These are phyloP conservation scores for Pipra filicauda DNA, from an alignment of 2,113 vertebrate species.

Conservation along the genomic window DNA sequence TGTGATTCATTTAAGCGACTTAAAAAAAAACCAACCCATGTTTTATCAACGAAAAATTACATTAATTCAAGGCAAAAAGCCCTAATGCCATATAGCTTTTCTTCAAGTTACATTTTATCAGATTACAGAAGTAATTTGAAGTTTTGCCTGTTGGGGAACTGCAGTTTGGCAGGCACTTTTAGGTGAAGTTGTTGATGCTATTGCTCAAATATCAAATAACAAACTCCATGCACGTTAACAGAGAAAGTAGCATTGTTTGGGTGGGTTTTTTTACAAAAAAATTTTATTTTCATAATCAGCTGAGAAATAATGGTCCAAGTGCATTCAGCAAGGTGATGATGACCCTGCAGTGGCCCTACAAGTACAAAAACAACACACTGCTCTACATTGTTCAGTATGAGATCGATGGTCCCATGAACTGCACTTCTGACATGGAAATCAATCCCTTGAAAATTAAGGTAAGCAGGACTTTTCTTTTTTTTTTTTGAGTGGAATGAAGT, in stretches of 20 bases:
- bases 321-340: conserved; percentile 93
- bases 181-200: background rate
- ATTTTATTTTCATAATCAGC: conserved; percentile 69
- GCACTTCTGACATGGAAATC: conserved; percentile 86
- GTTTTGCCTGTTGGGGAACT: background rate
- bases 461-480: background rate
- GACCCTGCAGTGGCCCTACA: conserved; percentile 87
- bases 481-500: background rate
- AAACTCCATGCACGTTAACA: background rate
- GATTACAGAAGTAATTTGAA: background rate
- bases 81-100: background rate
- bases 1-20: background rate
- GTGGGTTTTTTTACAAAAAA: background rate
- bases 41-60: background rate
- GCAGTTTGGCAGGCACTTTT: background rate
- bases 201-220: background rate
- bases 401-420: conserved; percentile 95
- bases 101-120: background rate
- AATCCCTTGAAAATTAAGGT: conserved; percentile 92
- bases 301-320: conserved; percentile 93
- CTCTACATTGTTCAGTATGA: conserved; percentile 87
- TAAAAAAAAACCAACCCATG: background rate
- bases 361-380: conserved; percentile 81
- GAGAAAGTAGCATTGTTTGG: background rate
- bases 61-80: background rate